phyloP scores from a whole-genome alignment of 2,797 vertebrate species.

The Takifugu ocellatus region DNA sequence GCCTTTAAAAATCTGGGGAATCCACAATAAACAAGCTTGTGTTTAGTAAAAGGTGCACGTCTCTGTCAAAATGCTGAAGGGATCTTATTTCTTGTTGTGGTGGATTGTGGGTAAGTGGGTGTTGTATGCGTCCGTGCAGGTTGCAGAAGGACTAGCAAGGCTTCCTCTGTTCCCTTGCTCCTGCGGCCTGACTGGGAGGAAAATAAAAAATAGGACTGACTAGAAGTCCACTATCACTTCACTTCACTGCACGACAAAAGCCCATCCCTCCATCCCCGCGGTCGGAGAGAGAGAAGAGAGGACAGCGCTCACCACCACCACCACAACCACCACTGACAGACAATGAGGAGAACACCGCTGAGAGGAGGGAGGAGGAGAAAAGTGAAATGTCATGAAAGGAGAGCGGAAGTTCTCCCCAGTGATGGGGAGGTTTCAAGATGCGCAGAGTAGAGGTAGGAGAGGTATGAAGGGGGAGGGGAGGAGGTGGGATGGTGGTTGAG shows the following conservation, averaged over 20 bases:
- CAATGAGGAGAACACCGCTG: conserved; percentile 71
- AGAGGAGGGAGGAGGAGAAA: conserved; percentile 22
- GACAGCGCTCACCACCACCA: conserved; percentile 73
- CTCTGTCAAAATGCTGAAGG: too few species aligned
- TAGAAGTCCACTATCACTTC: conserved; percentile 70
- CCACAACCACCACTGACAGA: conserved; percentile 79
- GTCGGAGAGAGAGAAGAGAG: conserved; percentile 67
- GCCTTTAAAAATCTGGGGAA: too few species aligned
- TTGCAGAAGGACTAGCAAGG: conserved; percentile 78
- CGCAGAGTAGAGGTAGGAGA: conserved; percentile 5
- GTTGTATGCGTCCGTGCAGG: conserved; percentile 60
- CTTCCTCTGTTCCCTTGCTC: conserved; percentile 63
- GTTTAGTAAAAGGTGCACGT: too few species aligned
- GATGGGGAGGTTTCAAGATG: conserved; percentile 52
- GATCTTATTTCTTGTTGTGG: background rate
- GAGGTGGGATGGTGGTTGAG: conserved; percentile 26
- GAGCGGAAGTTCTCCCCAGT: conserved; percentile 51
- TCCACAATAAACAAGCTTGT: too few species aligned
- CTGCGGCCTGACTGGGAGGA: conserved; percentile 60
- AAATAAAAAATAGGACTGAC: conserved; percentile 44
- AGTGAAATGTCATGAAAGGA: conserved; percentile 16
- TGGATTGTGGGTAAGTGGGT: conserved; percentile 1
- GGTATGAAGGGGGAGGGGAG: conserved; percentile 11
- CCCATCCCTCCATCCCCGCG: conserved; percentile 67
- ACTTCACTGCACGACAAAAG: conserved; percentile 70